These are phyloP conservation scores for Botrylloides violaceus DNA, from an alignment of 23 tunicate species.

Conservation along the genomic window DNA sequence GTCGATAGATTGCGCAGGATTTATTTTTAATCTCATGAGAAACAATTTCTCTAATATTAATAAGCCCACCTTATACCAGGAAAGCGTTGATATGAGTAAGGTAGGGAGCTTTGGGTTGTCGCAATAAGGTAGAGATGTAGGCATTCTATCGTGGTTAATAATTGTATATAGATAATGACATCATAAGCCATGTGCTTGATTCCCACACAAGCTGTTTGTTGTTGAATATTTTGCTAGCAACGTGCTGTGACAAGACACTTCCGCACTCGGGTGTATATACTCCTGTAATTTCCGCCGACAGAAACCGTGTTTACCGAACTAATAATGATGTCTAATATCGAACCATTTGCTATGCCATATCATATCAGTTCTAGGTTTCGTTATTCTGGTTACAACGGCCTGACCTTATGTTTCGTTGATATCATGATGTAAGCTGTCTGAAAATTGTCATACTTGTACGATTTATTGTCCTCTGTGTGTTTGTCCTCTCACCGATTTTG, in stretches of 20 bases:
- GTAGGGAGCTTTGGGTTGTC: not conserved
- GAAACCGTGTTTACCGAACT: not conserved
- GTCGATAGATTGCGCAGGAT: not conserved
- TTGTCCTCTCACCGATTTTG: not conserved
- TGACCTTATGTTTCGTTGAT: not conserved
- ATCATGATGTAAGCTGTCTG: not conserved
- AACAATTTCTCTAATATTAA: no score
- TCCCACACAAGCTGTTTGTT: conserved; percentile 8
- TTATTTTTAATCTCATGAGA: not conserved
- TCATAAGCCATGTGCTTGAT: conserved; percentile 12
- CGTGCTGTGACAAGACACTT: conserved; percentile 13
- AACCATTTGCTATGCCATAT: not conserved
- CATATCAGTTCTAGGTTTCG: not conserved
- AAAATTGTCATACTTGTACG: not conserved
- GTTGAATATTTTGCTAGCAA: conserved; percentile 10
- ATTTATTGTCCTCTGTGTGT: not conserved
- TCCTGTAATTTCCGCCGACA: not conserved
- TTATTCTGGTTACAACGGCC: not conserved
- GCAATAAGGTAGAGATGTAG: not conserved
- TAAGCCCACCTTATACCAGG: not conserved
- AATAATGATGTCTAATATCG: not conserved
- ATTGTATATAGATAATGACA: conserved; percentile 1
- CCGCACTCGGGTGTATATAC: conserved; percentile 11
- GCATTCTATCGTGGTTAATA: not conserved
- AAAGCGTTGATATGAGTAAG: not conserved